Conservation (phyloP, 2,888 invertebrate species). For the Diachrysia chrysitis region DNA sequence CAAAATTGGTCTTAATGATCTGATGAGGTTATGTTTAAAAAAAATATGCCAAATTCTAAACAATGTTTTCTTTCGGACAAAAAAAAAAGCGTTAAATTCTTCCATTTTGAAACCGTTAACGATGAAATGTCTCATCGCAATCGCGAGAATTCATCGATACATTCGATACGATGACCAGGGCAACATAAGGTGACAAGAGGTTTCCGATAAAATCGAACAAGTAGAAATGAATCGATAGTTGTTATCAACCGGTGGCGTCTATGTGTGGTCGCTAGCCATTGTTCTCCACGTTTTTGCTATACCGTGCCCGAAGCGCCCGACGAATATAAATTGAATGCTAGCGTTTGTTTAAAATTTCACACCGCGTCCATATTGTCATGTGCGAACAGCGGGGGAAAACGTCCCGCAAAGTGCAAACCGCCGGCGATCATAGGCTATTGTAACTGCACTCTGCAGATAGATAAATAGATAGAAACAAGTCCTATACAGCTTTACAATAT, state of each 20-base stretch:
- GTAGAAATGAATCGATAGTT: conserved; percentile 74
- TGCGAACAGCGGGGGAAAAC: conserved; percentile 58
- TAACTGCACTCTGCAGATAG: conserved; percentile 22
- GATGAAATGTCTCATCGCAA: conserved; percentile 32
- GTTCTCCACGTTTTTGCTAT: conserved; percentile 64
- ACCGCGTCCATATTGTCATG: conserved; percentile 64
- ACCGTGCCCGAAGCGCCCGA: conserved; percentile 66
- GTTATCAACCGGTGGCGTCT: conserved; percentile 66
- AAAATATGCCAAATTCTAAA: not conserved
- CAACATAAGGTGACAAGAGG: conserved; percentile 70
- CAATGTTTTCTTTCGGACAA: too few relatives aligned
- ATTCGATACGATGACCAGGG: conserved; percentile 75
- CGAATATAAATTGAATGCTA: conserved; percentile 78
- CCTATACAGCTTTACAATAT: conserved; percentile 22
- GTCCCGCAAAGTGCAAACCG: conserved; percentile 43
- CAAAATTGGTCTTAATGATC: not conserved
- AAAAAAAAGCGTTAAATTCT: too few relatives aligned
- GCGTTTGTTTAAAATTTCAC: conserved; percentile 77
- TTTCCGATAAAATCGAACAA: conserved; percentile 56
- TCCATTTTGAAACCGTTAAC: too few relatives aligned
- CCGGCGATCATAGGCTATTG: conserved; percentile 47
- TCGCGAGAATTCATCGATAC: conserved; percentile 65
- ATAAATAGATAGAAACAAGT: conserved; percentile 8
- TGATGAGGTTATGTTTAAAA: not conserved
- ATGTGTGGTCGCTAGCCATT: conserved; percentile 68